Conservation (phyloP, 2,113 vertebrate genomes). For the Alectura lathami region DNA sequence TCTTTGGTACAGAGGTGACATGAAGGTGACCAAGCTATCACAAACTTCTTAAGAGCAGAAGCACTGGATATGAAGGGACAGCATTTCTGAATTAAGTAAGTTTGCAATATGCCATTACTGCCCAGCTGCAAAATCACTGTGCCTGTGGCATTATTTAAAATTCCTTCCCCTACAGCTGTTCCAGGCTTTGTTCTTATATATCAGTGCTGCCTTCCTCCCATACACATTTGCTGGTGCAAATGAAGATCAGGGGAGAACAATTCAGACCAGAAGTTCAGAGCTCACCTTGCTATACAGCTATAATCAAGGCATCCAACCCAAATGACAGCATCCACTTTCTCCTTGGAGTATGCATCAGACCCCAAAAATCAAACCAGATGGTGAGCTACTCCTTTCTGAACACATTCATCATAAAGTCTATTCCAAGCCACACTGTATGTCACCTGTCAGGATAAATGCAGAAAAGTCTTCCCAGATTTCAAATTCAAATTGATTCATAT, state of each 20-base stretch:
- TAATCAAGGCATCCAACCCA: background rate
- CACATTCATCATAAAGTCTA: background rate
- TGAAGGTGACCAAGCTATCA: background rate
- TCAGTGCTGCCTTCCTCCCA: background rate
- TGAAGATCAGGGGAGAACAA: background rate
- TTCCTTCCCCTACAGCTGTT: background rate
- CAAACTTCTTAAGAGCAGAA: background rate
- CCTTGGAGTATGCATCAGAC: background rate
- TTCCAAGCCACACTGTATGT: background rate
- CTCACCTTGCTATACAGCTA: background rate
- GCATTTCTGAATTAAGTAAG: background rate
- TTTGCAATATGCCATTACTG: background rate
- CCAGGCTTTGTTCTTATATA: background rate
- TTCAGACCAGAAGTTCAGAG: background rate
- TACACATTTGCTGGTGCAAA: background rate
- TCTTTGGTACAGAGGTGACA: background rate
- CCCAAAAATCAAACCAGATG: background rate
- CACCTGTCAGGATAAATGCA: background rate
- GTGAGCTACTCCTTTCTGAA: background rate
- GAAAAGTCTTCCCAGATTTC: background rate
- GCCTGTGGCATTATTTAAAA: background rate
- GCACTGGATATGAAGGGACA: background rate
- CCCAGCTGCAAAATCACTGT: background rate
- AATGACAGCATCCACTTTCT: background rate
- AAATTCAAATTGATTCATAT: background rate